Percentiles rank a stretch among this genome's conserved stretches.
phyloP scores from a whole-genome alignment of 2,797 vertebrate species.

The Typhlichthys subterraneus region DNA sequence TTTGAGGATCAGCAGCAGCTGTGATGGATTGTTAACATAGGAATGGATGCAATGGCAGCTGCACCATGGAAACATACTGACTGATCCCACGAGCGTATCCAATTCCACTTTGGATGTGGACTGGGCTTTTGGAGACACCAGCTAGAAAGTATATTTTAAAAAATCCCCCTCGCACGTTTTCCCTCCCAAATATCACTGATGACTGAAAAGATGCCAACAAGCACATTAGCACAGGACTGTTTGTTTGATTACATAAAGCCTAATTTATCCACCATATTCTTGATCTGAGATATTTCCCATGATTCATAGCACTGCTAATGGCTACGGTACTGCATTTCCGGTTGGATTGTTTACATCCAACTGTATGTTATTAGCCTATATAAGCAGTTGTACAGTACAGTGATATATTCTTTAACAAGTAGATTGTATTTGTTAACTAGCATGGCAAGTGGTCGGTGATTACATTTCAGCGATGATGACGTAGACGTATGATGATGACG shows the following conservation, averaged over 20 bases:
- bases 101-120: slow-evolving; percentile 20
- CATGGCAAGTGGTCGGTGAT: too few relatives aligned
- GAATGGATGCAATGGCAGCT: slow-evolving; percentile 20
- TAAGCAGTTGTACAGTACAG: too few relatives aligned
- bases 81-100: slow-evolving; percentile 24
- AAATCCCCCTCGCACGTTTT: slow-evolving; percentile 5
- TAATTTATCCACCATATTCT: too few relatives aligned
- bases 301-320: too few relatives aligned
- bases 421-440: too few relatives aligned
- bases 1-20: slow-evolving; percentile 28
- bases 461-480: too few relatives aligned
- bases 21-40: slow-evolving; percentile 34
- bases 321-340: too few relatives aligned
- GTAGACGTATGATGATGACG: too few relatives aligned
- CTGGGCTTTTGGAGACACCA: slow-evolving; percentile 11
- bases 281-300: too few relatives aligned
- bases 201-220: not conserved
- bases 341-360: too few relatives aligned
- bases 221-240: not conserved
- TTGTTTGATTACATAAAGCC: not conserved
- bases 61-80: slow-evolving; percentile 24
- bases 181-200: not conserved
- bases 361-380: too few relatives aligned
- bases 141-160: slow-evolving; percentile 12
- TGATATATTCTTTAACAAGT: too few relatives aligned